Percentiles rank a stretch among this genome's conserved stretches.
Evolutionary conservation across 2,888 invertebrate genomes (phyloP).

Genomic region (Drosophila merina): DNA sequence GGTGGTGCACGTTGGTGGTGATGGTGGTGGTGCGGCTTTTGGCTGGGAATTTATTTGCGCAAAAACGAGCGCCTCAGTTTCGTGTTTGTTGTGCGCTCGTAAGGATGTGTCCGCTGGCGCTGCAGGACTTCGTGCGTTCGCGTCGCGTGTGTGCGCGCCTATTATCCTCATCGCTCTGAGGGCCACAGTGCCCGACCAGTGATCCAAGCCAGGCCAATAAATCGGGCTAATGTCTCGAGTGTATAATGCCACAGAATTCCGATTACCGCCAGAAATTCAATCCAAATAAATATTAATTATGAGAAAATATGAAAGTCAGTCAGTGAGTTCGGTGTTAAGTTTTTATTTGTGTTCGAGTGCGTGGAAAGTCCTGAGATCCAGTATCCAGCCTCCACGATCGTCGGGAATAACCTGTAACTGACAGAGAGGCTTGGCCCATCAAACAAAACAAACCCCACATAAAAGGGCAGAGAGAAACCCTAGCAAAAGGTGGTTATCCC

Average conservation of each 20-base stretch:
- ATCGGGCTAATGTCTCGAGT: conserved; percentile 44
- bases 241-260: conserved; percentile 20
- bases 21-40: conserved; percentile 29
- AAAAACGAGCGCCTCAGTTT: conserved; percentile 81
- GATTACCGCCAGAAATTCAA: conserved; percentile 1
- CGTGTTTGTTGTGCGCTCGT: conserved; percentile 83
- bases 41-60: conserved; percentile 71
- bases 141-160: conserved; percentile 74
- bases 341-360: conserved; percentile 40
- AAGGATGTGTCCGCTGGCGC: conserved; percentile 81
- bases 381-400: conserved; percentile 8
- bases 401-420: conserved; percentile 33
- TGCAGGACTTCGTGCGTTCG: conserved; percentile 75
- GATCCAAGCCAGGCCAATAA: conserved; percentile 29
- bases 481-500: conserved; percentile 52
- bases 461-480: conserved; percentile 5
- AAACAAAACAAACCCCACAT: conserved; percentile 7
- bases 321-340: conserved; percentile 38
- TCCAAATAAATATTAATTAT: conserved; percentile 2
- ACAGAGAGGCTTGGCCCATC: conserved; percentile 9
- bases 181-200: conserved; percentile 39
- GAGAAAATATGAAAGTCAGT: conserved; percentile 25
- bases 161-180: conserved; percentile 56
- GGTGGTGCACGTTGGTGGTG: conserved; percentile 1
- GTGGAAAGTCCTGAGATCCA: conserved; percentile 10